Percentiles rank a stretch among this genome's conserved stretches.
phyloP scores from a whole-genome alignment of 2,113 vertebrate genomes.

The Falcunculus frontatus region DNA sequence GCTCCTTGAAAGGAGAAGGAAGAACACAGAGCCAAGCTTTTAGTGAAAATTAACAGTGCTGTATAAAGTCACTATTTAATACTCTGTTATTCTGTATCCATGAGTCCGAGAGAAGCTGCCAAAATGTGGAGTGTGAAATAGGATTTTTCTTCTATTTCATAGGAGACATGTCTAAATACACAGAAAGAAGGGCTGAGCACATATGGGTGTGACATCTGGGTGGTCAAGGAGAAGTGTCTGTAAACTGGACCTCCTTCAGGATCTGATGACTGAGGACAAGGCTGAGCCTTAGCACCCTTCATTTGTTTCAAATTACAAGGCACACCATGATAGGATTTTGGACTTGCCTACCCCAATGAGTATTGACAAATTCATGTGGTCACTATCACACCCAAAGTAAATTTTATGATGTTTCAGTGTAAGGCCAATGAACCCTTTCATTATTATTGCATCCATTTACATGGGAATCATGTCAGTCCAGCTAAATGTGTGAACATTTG shows the following conservation, averaged over 20 bases:
- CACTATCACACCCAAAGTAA: neutral
- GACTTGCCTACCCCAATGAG: neutral
- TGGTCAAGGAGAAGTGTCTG: neutral
- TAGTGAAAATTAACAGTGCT: neutral
- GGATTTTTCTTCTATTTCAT: conserved; percentile 22
- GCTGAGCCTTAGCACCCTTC: neutral
- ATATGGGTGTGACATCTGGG: neutral
- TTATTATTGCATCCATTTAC: neutral
- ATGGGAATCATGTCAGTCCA: neutral
- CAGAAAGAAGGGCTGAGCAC: neutral
- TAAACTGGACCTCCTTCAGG: neutral
- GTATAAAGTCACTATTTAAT: neutral
- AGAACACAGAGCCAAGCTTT: neutral
- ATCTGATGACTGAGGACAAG: neutral
- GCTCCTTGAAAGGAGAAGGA: neutral
- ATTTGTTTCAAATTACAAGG: neutral
- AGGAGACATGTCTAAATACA: neutral
- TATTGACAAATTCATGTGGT: neutral
- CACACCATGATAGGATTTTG: neutral
- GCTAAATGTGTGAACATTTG: neutral
- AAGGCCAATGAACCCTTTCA: neutral
- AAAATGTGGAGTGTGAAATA: conserved; percentile 25
- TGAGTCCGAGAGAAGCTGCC: neutral
- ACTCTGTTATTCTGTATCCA: neutral
- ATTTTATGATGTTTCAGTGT: neutral